Evolutionary conservation across 1,140 invertebrate species (phyloP).

Genomic region (Monomorium pharaonis): DNA sequence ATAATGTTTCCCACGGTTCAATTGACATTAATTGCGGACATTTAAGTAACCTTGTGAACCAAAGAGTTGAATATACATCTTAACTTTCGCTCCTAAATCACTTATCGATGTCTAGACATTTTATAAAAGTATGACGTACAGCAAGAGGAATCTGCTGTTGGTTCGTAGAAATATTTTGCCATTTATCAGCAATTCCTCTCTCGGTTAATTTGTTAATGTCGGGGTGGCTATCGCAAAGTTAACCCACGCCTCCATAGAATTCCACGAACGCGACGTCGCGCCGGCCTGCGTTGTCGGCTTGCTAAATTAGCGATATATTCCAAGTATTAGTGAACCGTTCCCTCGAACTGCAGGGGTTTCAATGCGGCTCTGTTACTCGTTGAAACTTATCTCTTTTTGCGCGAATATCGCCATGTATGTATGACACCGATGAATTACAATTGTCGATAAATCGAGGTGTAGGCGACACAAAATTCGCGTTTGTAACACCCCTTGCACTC

Average conservation of each 20-base stretch:
- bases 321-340: conserved; percentile 28
- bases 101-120: conserved; percentile 8
- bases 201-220: conserved; percentile 30
- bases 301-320: conserved; percentile 44
- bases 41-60: neutral
- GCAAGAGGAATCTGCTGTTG: neutral
- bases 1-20: neutral
- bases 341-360: conserved; percentile 4
- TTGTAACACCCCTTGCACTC: neutral
- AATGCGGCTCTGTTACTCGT: neutral
- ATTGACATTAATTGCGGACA: neutral
- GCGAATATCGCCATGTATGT: conserved; percentile 9
- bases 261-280: conserved; percentile 15
- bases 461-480: neutral
- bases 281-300: neutral
- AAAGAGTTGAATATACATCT: no score
- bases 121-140: neutral
- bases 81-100: conserved; percentile 40
- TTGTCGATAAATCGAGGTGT: conserved; percentile 10
- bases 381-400: conserved; percentile 1
- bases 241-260: neutral
- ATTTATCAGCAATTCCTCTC: conserved; percentile 23
- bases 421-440: neutral
- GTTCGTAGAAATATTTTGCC: neutral
- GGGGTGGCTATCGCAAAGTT: conserved; percentile 12